These are phyloP conservation scores for Brachyhypopomus occidentalis DNA, from an alignment of 2,113 vertebrate species.

Conservation along the genomic window DNA sequence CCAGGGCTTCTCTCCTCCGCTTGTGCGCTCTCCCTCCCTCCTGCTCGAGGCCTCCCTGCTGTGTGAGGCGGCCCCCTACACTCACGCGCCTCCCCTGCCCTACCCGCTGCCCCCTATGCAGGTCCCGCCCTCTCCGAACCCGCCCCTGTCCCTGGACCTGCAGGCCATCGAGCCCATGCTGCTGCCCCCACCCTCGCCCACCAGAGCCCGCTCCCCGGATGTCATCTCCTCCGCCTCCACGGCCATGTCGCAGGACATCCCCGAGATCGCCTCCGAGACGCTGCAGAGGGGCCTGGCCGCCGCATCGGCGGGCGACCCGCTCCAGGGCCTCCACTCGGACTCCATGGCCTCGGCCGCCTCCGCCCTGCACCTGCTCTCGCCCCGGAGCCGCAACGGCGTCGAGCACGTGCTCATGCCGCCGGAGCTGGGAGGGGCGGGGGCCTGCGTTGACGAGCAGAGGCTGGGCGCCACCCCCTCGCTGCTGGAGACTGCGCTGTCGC, in stretches of 20 bases:
- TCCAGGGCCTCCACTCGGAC: conserved; percentile 75
- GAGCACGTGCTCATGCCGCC: conserved; percentile 80
- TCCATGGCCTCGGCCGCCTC: conserved; percentile 95
- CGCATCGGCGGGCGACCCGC: conserved; percentile 54
- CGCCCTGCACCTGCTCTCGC: conserved; percentile 86
- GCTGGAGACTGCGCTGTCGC: conserved; percentile 85
- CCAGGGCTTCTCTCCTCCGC: conserved; percentile 45
- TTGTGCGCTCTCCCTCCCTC: conserved; percentile 31
- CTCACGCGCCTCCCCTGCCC: conserved; percentile 51
- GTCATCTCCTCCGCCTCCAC: conserved; percentile 98
- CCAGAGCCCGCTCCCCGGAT: conserved; percentile 90
- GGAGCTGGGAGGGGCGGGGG: conserved; percentile 77
- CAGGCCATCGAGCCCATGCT: conserved; percentile 86
- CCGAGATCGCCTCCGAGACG: conserved; percentile 93
- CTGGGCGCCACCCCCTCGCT: conserved; percentile 83
- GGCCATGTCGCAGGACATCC: conserved; percentile 93
- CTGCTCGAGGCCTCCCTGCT: conserved; percentile 42
- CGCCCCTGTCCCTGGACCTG: conserved; percentile 79
- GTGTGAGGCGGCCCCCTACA: conserved; percentile 40
- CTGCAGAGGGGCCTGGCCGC: conserved; percentile 78
- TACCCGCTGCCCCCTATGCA: conserved; percentile 50
- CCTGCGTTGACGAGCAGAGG: conserved; percentile 72
- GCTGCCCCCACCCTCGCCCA: conserved; percentile 86
- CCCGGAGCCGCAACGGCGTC: conserved; percentile 72
- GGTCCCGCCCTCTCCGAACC: conserved; percentile 72